A percentile compares a stretch with the other conserved stretches of the same genome.
phyloP scores from a whole-genome alignment of 37 sponge, comb jelly and placozoan species.

The Axinella damicornis region DNA sequence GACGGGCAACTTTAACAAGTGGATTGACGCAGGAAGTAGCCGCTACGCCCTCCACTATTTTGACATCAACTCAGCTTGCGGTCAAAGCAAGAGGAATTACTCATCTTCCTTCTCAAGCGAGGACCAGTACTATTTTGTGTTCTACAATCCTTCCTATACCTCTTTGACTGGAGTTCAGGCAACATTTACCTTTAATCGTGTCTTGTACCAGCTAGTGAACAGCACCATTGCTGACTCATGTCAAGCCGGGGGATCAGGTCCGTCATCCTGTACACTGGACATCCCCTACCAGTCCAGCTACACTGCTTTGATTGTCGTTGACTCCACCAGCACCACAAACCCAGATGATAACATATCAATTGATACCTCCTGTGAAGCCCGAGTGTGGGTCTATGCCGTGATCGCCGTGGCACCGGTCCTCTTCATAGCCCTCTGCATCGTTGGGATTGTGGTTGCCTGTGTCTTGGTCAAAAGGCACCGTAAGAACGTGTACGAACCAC shows the following conservation, averaged over 20 bases:
- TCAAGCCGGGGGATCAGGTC: background rate
- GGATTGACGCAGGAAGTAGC: background rate
- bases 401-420: background rate
- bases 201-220: background rate
- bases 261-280: background rate
- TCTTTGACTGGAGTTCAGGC: background rate
- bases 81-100: background rate
- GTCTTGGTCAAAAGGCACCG: background rate
- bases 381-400: constrained; percentile 36
- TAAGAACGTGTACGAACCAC: background rate
- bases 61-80: background rate
- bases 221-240: background rate
- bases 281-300: constrained; percentile 12
- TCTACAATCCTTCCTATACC: background rate
- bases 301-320: background rate
- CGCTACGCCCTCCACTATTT: background rate
- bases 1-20: constrained; percentile 6
- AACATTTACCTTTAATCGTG: constrained; percentile 25
- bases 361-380: constrained; percentile 17
- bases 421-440: background rate
- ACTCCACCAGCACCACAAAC: background rate
- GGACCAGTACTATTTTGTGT: constrained; percentile 34
- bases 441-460: background rate
- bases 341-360: background rate
- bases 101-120: background rate